Conservation (phyloP, 1,140 invertebrate species). For the Onthophagus taurus region DNA sequence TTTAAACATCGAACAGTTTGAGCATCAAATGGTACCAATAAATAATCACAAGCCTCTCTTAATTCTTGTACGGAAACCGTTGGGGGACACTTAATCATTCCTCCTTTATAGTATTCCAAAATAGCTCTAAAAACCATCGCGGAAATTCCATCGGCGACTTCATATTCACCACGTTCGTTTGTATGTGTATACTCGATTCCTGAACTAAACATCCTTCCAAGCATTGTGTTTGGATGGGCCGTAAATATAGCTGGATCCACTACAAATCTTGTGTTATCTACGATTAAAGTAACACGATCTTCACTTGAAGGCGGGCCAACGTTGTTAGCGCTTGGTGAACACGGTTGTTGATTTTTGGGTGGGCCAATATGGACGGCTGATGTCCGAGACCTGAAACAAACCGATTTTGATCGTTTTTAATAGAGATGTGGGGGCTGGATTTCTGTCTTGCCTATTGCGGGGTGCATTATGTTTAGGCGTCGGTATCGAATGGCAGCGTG, state of each 20-base stretch:
- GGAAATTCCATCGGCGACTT: conserved; percentile 97
- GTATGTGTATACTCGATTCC: conserved; percentile 87
- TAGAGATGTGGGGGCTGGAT: neutral
- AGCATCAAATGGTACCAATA: conserved; percentile 95
- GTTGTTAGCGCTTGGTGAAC: conserved; percentile 23
- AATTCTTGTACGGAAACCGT: conserved; percentile 86
- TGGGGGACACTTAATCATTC: conserved; percentile 77
- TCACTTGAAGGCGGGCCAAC: conserved; percentile 41
- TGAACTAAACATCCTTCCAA: conserved; percentile 91
- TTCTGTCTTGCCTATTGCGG: conserved; percentile 44
- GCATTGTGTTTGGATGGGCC: conserved; percentile 86
- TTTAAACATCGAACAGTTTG: conserved; percentile 93
- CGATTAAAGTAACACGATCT: conserved; percentile 80
- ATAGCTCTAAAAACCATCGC: conserved; percentile 92
- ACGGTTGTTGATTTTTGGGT: conserved; percentile 34
- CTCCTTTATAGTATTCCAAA: conserved; percentile 90
- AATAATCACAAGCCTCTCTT: conserved; percentile 96
- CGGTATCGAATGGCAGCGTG: conserved; percentile 43
- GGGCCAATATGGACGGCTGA: conserved; percentile 30
- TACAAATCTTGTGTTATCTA: conserved; percentile 86
- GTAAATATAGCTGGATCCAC: conserved; percentile 86
- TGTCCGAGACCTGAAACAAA: conserved; percentile 30
- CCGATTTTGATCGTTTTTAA: too few relatives aligned
- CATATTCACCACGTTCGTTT: conserved; percentile 94
- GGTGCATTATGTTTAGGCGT: conserved; percentile 42